Base-by-base conservation (phyloP, 2,888 invertebrate genomes). In the Geophilus truncorum region DNA sequence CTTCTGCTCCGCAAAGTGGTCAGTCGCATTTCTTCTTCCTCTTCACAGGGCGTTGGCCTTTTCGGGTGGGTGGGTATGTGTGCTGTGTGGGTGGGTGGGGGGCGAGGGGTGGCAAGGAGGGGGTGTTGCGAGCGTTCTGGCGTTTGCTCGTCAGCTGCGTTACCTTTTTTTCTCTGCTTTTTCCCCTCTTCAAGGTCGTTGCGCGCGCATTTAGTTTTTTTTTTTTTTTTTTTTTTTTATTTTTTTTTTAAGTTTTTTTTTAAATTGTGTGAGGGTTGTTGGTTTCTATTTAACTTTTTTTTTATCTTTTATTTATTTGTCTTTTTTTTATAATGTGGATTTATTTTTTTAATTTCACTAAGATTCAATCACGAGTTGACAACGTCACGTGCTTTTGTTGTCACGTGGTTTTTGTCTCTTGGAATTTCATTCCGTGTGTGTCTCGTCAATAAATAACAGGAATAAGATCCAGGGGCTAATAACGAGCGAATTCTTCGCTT, bases 141-240 rank as follows among this genome's bases (percentile, higher is more conserved):
- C 70, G 70, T 70, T 70, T 25, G 28, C 10, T 28, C 70, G 70
- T 70, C 70, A 70, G 70, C 70, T 70, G 70, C 70, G 70, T 70
- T 70, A 70, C 70, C 70, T 70, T 70, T 70, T 70, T 70, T 70
- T n/a, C 15, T 28, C 62, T 28, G 28, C 25, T 28, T 70, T 57
- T 70, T 70, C 70, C 70, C 70, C 70, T 70, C 70, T 70, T 70
- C 70, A 70, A 70, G 70, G 70, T 70, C 70, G 70, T 70, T 70
- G 70, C 70, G 70, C 70, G 70, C 70, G 70, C 70, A 70, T 28
- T 70, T 25, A 10, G 5, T 25, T 62, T 62, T 62, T 62, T 25
- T 70, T 28, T 70, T n/a, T 70, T 12, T 7, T 28, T 28, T 70
- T 70, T 70, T 70, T 62, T 62, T 25, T 62, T 70, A 25, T 70